These are phyloP conservation scores for Bothrops jararaca DNA, from an alignment of 2,113 vertebrate genomes.

Conservation along the genomic window DNA sequence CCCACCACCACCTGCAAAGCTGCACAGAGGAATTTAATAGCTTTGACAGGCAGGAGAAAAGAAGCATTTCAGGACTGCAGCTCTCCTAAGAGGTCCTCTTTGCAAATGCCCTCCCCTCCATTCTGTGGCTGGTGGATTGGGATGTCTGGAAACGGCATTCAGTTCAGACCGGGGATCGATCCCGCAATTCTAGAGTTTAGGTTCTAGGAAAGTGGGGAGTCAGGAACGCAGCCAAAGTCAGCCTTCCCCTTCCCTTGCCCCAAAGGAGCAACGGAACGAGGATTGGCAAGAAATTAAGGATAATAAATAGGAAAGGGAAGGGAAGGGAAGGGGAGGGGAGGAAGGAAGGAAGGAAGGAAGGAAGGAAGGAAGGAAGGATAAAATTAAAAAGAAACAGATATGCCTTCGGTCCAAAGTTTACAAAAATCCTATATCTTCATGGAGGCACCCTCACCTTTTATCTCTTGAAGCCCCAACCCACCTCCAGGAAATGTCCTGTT, in stretches of 20 bases:
- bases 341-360: not conserved
- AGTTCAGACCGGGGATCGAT: not conserved
- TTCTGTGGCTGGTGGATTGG: not conserved
- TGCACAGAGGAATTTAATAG: not conserved
- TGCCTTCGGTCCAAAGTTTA: not conserved
- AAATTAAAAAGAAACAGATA: not conserved
- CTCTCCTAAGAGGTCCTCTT: not conserved
- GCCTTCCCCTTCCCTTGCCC: not conserved
- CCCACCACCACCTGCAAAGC: not conserved
- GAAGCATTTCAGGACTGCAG: not conserved
- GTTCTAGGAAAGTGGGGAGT: too few species aligned
- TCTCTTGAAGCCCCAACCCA: not conserved
- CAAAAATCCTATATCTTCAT: not conserved
- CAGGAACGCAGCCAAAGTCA: not conserved
- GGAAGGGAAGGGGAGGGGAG: accelerated
- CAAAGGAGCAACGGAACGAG: not conserved
- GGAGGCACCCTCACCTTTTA: not conserved
- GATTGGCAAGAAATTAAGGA: not conserved
- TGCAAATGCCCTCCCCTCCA: not conserved
- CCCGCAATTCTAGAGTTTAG: not conserved
- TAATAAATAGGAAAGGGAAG: not conserved
- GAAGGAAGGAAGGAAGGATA: too few species aligned
- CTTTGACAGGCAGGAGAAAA: not conserved
- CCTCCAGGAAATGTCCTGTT: not conserved
- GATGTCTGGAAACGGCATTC: not conserved